phyloP scores from a whole-genome alignment of 2,113 vertebrate genomes.

The Propithecus coquereli region DNA sequence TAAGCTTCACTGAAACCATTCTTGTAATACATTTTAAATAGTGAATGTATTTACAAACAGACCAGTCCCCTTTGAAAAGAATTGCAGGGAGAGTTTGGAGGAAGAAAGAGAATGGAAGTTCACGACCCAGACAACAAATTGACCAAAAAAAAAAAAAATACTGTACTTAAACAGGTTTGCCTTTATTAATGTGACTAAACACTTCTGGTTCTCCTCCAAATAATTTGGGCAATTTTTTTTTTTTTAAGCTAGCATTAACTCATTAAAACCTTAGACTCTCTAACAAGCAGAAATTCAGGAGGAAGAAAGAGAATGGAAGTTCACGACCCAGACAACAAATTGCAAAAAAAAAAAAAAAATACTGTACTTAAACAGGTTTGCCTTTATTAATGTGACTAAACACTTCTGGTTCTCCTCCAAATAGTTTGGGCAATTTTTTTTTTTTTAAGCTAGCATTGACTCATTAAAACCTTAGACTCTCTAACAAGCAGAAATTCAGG shows the following conservation, averaged over 20 bases:
- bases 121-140: background rate
- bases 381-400: background rate
- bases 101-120: background rate
- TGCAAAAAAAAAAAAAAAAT: background rate
- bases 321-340: background rate
- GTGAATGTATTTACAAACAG: slow-evolving; percentile 41
- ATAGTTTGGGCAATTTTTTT: background rate
- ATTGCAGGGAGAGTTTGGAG: background rate
- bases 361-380: background rate
- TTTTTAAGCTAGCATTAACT: too few species aligned
- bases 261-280: too few species aligned
- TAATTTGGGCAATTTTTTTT: background rate
- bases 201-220: background rate
- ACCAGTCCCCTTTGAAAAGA: slow-evolving; percentile 8
- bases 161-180: background rate
- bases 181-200: background rate
- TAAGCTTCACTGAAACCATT: slow-evolving; percentile 36
- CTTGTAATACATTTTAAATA: slow-evolving; percentile 53
- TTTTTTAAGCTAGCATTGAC: background rate
- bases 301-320: background rate
- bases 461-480: background rate
- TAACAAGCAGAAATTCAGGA: too few species aligned
- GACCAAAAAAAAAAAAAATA: background rate
- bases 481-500: background rate
- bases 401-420: background rate